Conservation (phyloP, 2,113 vertebrate species). For the Pteropus alecto region DNA sequence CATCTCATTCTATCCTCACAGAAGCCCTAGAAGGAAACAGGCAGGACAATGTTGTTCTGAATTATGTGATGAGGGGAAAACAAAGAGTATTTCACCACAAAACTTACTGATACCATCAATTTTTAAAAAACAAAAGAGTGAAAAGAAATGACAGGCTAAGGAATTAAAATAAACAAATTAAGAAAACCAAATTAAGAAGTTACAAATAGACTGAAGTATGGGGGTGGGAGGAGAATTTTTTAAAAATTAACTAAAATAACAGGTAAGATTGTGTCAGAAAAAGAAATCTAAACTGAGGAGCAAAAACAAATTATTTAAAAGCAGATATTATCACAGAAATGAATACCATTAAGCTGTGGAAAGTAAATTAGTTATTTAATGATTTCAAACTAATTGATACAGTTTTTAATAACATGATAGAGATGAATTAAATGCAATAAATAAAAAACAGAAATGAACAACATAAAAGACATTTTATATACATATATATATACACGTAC, state of each 20-base stretch:
- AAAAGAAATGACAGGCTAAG: neutral
- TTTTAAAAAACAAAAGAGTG: neutral
- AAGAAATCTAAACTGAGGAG: neutral
- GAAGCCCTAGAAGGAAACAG: constrained; percentile 7
- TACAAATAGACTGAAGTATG: neutral
- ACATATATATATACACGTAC: neutral
- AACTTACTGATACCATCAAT: neutral
- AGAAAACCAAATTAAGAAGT: neutral
- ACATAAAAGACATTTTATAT: neutral
- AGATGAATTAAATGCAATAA: neutral
- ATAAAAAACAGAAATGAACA: neutral
- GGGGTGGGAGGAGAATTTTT: neutral
- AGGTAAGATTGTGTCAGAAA: neutral
- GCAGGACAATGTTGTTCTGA: neutral
- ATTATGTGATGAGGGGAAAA: neutral
- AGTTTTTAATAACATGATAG: neutral
- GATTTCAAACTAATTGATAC: neutral
- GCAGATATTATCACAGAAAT: neutral
- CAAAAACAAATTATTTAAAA: neutral
- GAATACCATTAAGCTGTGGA: neutral
- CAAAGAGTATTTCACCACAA: neutral
- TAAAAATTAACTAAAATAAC: neutral
- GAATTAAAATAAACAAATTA: neutral
- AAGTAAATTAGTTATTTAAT: neutral
- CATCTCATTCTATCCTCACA: neutral